Base-by-base conservation (phyloP, 2,797 vertebrate genomes). In the Nyctibius grandis region DNA sequence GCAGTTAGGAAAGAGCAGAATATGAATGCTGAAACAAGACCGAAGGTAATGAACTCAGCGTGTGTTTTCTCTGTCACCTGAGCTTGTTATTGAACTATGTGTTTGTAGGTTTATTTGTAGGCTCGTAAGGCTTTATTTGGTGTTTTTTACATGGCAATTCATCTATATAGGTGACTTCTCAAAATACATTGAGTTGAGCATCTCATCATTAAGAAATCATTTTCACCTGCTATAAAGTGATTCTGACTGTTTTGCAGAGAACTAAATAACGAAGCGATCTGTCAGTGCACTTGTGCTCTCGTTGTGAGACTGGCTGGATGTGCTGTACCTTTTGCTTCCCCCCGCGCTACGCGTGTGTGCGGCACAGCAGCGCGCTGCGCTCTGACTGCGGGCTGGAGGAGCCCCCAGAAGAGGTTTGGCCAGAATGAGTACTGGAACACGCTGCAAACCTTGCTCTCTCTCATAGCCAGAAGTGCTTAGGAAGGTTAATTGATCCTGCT, bases 201-300 rank as follows among this genome's bases (percentile, higher is more conserved):
- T 42, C 22, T 56, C 25, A 18, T 38, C 12, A 0, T 51, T 29
- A 25, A 73, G n/a, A 8, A 48, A 34, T 33, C 0, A 10, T 34
- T 63, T 60, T 42, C 45, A 1, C 7, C 1, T 47, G 47, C 38
- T 47, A 2, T 2, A 1, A 2, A 68, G 54, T 51, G 42, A 38
- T 38, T 33, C 9, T 20, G 50, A 0, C 9, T 33, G 5, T 64
- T 69, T 7, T 11, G 26, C 28, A 29, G 87, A 33, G 61, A 54
- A 6, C 14, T 21, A 26, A 31, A 1, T 4, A 60, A 13, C 6
- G 0, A 25, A 53, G 34, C 5, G 34, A 33, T 29, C 10, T 45
- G 23, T 34, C 9, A 1, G 22, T 11, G 33, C 33, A 2, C 33
- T n/a, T 0, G 3, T 63, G 73, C 36, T 50, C 29, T n/a, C 0